These are phyloP conservation scores for Zootoca vivipara DNA, from an alignment of 2,113 vertebrate genomes.

Conservation along the genomic window DNA sequence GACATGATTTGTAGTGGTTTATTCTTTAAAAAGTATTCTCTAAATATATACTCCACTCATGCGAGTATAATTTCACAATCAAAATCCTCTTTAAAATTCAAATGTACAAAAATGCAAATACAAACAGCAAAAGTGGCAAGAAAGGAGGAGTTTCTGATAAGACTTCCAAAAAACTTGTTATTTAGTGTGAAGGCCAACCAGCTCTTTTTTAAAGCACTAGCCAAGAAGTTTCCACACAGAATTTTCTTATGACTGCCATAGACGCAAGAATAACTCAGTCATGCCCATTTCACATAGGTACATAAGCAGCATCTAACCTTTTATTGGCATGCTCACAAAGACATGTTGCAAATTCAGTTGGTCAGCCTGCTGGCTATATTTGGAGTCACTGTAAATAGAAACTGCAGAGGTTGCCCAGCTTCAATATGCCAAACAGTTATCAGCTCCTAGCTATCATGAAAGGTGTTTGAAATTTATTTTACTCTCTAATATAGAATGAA, in stretches of 20 bases:
- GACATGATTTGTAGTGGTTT: not conserved
- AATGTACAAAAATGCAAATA: not conserved
- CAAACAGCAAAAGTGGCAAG: not conserved
- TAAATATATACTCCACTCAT: not conserved
- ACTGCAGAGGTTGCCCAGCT: conserved; percentile 18
- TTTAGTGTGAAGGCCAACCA: not conserved
- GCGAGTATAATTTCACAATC: not conserved
- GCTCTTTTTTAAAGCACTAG: not conserved
- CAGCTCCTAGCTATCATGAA: not conserved
- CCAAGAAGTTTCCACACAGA: not conserved
- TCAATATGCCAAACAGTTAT: conserved; percentile 24
- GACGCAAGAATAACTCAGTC: not conserved
- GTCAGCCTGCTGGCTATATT: conserved; percentile 17
- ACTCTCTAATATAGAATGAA: not conserved
- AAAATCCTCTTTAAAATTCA: not conserved
- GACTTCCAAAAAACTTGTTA: not conserved
- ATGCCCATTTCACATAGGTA: not conserved
- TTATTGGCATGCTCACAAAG: not conserved
- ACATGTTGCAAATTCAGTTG: conserved; percentile 21
- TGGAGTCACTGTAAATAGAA: conserved; percentile 17
- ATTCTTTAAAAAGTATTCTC: not conserved
- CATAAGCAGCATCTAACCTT: not conserved
- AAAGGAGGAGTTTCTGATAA: not conserved
- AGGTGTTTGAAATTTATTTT: conserved; percentile 6
- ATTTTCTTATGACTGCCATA: no score